These are phyloP conservation scores for Thalassarche chlororhynchos DNA, from an alignment of 2,113 vertebrate genomes.

Conservation along the genomic window DNA sequence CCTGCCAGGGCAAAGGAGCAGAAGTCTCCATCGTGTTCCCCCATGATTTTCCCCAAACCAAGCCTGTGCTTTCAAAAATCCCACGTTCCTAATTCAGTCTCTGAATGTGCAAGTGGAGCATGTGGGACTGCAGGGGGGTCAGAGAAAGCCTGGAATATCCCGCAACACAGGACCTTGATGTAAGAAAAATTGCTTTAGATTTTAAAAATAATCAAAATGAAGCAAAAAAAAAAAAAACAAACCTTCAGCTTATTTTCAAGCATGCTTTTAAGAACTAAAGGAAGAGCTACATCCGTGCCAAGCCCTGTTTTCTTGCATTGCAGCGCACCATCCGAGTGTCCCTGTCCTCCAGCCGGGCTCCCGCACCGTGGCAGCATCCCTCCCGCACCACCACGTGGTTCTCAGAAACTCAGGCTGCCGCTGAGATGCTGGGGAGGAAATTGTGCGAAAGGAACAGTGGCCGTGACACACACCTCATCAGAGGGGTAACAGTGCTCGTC, in stretches of 20 bases:
- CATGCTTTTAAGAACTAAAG: background rate
- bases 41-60: background rate
- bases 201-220: background rate
- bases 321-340: fast-evolving
- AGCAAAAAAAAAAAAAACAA: background rate
- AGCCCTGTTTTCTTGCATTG: background rate
- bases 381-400: fast-evolving
- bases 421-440: background rate
- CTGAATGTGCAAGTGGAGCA: background rate
- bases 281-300: background rate
- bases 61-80: background rate
- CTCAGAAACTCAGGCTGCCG: background rate
- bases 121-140: background rate
- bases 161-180: background rate
- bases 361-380: background rate
- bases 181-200: background rate
- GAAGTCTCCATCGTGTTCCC: fast-evolving
- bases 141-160: background rate
- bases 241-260: background rate
- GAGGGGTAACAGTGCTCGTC: background rate
- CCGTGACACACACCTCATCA: background rate
- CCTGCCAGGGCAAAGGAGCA: background rate
- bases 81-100: background rate
- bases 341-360: background rate
- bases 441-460: background rate